These are phyloP conservation scores for Mionectes olivaceus DNA, from an alignment of 2,797 vertebrate genomes.

Conservation along the genomic window DNA sequence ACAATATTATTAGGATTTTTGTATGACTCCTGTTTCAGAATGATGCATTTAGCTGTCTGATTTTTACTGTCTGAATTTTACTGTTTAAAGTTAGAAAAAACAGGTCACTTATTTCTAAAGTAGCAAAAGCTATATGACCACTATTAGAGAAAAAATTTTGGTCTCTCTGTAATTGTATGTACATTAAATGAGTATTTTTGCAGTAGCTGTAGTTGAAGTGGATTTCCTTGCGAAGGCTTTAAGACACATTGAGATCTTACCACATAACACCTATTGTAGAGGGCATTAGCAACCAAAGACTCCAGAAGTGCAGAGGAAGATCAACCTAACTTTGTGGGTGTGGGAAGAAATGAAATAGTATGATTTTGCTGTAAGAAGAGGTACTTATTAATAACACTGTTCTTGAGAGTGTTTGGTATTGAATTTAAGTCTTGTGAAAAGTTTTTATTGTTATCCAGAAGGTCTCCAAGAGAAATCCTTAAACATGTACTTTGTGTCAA, in stretches of 20 bases:
- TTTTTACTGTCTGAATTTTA: background rate
- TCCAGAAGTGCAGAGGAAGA: background rate
- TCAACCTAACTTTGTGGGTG: fast-evolving
- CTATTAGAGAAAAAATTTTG: background rate
- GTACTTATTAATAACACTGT: background rate
- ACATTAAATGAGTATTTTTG: background rate
- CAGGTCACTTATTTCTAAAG: background rate
- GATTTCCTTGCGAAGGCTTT: background rate
- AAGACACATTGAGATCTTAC: background rate
- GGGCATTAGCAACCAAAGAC: background rate
- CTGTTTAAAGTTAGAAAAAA: background rate
- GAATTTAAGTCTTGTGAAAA: background rate
- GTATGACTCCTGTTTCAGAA: background rate
- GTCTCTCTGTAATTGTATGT: background rate
- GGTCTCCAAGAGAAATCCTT: background rate
- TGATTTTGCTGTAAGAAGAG: background rate
- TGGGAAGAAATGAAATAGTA: background rate
- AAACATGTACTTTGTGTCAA: background rate
- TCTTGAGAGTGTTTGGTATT: background rate
- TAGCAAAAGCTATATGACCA: background rate
- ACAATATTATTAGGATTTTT: background rate
- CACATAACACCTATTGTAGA: background rate
- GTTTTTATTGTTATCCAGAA: background rate
- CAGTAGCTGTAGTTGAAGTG: background rate
- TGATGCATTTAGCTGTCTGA: background rate